Base-by-base conservation (phyloP, 2,888 invertebrate genomes). In the Erebia ligea region DNA sequence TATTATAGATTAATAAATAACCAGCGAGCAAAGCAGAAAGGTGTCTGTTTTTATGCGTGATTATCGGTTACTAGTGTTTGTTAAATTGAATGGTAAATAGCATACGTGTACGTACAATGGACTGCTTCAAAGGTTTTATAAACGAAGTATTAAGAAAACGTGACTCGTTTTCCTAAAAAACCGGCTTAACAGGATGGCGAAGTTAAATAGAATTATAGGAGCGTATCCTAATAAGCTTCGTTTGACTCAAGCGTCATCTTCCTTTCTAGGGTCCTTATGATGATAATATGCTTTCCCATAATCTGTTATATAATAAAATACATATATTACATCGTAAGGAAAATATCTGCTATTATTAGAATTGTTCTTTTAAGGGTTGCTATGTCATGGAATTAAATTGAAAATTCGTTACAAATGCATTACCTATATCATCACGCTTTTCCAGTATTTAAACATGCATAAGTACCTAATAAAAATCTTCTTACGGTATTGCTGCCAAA, bases 101-200 rank as follows among this genome's bases (percentile, higher is more conserved):
- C 6, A 6, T 34, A 34, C 5, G 6, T 68, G 68, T 70, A 73
- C 70, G 73, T 73, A 70, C 61, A 68, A 67, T 66, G 48, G 48
- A 54, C 54, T 67, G 62, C 50, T 52, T 70, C 61, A 70, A 66
- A 69, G 61, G 42, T 65, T 71, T 65, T 70, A 52, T 66, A 69
- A 68, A 74, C 62, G 68, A 58, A 64, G 52, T 42, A 34, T 34
- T 6, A 34, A 34, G 34, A 73, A 73, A 75, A 73, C 75, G 75
- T 76, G 73, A 73, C 72, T 69, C 65, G 71, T 70, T 71, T 76
- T 63, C 73, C 19, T 70, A 69, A 73, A 71, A 62, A 66, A 50
- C 19, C 70, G 13, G 13, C 56, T 63, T 71, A 67, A 69, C 67
- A 10, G 54, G 61, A 67, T 21, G 63, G 59, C 19, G 59, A 54